Evolutionary conservation across 2,113 vertebrate genomes (phyloP).

Genomic region (Pogonocichla stellata): DNA sequence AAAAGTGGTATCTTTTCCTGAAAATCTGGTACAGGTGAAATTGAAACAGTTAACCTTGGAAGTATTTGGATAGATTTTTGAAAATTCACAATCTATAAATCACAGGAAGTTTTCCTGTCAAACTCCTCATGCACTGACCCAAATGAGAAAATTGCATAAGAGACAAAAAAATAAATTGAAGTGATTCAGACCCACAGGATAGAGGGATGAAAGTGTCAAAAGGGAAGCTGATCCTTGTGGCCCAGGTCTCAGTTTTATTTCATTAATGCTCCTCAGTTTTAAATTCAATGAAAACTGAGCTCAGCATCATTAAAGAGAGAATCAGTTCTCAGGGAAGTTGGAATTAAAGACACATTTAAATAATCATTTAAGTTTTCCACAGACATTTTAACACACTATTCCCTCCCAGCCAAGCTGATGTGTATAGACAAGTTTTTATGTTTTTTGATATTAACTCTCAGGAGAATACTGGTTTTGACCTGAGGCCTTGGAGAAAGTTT

Average conservation of each 20-base stretch:
- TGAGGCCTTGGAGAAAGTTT: too few relatives aligned
- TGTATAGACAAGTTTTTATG: too few relatives aligned
- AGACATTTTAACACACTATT: neutral
- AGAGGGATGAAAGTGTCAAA: neutral
- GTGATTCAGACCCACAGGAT: neutral
- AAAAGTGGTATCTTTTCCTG: fast-evolving
- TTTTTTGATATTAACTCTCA: too few relatives aligned
- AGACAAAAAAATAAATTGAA: neutral
- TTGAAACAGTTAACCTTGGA: neutral
- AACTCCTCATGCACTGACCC: neutral
- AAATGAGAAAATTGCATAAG: neutral
- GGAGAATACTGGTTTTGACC: too few relatives aligned
- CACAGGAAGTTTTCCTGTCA: neutral
- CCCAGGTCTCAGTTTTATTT: neutral
- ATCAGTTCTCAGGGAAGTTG: neutral
- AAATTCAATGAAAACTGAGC: neutral
- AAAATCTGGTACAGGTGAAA: neutral
- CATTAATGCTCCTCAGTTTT: neutral
- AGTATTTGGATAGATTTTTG: neutral
- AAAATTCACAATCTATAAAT: neutral
- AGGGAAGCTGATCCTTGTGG: neutral
- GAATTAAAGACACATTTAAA: neutral
- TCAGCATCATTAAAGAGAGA: neutral
- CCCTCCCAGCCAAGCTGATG: neutral
- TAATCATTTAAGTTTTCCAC: neutral